Evolutionary conservation across 1,140 invertebrate species (phyloP).

Genomic region (Elysia chlorotica): DNA sequence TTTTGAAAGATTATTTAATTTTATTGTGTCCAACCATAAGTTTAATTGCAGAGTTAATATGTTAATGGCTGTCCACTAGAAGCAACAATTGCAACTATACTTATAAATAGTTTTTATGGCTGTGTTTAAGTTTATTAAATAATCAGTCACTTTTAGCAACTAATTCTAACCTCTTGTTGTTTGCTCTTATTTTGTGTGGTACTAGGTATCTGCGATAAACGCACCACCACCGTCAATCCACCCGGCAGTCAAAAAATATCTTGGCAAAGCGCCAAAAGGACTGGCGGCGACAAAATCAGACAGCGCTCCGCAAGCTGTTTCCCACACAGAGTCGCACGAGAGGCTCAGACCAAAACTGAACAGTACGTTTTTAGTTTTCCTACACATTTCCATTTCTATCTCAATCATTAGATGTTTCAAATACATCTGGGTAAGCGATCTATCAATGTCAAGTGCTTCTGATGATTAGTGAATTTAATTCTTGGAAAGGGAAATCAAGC

Average conservation of each 20-base stretch:
- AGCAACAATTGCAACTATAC: too few species aligned
- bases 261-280: constrained; percentile 45
- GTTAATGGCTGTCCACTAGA: not conserved
- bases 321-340: too few species aligned
- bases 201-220: constrained; percentile 1
- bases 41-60: not conserved
- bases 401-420: not conserved
- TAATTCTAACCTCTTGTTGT: too few species aligned
- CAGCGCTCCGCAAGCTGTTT: not conserved
- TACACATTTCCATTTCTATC: not conserved
- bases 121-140: not conserved
- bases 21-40: not conserved
- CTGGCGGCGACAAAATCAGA: not conserved
- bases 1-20: not conserved
- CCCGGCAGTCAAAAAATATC: constrained; percentile 56
- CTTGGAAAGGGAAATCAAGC: too few species aligned
- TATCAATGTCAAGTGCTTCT: not conserved
- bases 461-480: not conserved
- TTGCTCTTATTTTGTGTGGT: too few species aligned
- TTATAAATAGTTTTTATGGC: not conserved
- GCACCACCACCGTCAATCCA: constrained; percentile 44
- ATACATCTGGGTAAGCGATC: not conserved
- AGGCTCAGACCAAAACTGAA: not conserved
- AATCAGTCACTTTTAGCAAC: not conserved
- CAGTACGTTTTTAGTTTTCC: not conserved